Percentiles rank a stretch among this genome's conserved stretches.
These are phyloP conservation scores for Heliconius hewitsoni DNA, from an alignment of 1,140 invertebrate genomes.

Conservation along the genomic window DNA sequence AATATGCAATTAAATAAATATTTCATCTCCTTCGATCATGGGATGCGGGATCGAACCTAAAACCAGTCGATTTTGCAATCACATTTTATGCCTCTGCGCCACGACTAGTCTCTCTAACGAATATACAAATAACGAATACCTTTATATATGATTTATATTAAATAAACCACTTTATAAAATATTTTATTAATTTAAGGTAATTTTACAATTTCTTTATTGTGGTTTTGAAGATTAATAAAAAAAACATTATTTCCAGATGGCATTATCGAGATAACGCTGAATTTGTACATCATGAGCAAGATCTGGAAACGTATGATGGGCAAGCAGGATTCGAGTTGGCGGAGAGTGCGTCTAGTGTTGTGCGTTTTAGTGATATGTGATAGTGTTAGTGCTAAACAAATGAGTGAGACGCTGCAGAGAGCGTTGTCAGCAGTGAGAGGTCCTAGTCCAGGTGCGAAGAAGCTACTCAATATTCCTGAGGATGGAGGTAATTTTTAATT, in stretches of 20 bases:
- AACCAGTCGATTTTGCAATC: too few relatives aligned
- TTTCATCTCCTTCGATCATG: too few relatives aligned
- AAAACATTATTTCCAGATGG: conserved; percentile 55
- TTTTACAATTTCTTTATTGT: too few relatives aligned
- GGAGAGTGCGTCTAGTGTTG: conserved; percentile 58
- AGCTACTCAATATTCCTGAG: conserved; percentile 80
- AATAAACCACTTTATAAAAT: too few relatives aligned
- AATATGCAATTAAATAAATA: too few relatives aligned
- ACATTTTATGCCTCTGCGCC: too few relatives aligned
- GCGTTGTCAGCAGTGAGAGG: conserved; percentile 77
- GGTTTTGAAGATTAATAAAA: neutral
- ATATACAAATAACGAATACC: too few relatives aligned
- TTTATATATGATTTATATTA: too few relatives aligned
- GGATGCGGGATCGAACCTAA: too few relatives aligned
- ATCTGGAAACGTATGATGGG: conserved; percentile 45
- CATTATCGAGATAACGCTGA: conserved; percentile 29
- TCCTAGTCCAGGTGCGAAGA: conserved; percentile 79
- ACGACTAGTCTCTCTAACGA: too few relatives aligned
- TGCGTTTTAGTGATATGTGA: conserved; percentile 46
- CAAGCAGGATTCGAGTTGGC: conserved; percentile 62
- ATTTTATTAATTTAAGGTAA: too few relatives aligned
- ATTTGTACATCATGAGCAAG: conserved; percentile 30
- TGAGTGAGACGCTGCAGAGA: conserved; percentile 79
- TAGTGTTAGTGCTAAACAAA: conserved; percentile 63
- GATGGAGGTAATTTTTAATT: conserved; percentile 72